Base-by-base conservation (phyloP, 2,888 invertebrate genomes). In the Rotaria macrura region DNA sequence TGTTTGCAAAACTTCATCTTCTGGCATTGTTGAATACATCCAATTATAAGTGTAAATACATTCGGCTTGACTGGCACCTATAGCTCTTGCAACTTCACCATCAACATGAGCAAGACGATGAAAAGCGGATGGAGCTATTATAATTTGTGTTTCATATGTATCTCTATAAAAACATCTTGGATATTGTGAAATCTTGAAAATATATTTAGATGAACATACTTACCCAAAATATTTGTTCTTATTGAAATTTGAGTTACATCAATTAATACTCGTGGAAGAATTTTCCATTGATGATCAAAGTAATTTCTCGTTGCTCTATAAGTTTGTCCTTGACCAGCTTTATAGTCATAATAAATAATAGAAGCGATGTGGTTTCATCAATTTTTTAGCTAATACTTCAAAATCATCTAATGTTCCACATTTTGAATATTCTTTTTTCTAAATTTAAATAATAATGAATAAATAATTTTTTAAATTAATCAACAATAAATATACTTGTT, bases 71-170 rank as follows among this genome's bases (percentile, higher is more conserved):
- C 40, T 79, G 25, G 55, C 57, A 86, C 86, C 86, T 38, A 43
- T 38, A 38, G 86, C 86, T n/a, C 55, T 85, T 25, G 83, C 85
- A 23, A 85, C 34, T 84, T 86, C 86, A n/a, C 86, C 86, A 38
- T 85, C 85, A 38, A 17, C 47, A 74, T 86, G 79, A 20, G 86
- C 86, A 4, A 86, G 72, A 47, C 65, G 25, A 43, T 86, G 86
- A 54, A 85, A 85, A 25, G 72, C 79, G 34, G 83, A 85, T 20
- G 86, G 86, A 17, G 86, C 86, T 40, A 86, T 55, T 23, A 83
- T 85, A 17, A 86, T 65, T 12, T 85, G 86, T 34, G 38, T 25
- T 25, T 79, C 74, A 79, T 79, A 79, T 40, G 23, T n/a, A 9
- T 1, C 9, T 40, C 74, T 79, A 79, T 14, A 34, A 12, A 9